Evolutionary conservation across 2,888 invertebrate species (phyloP).

Genomic region (Rhamnusium bicolor): DNA sequence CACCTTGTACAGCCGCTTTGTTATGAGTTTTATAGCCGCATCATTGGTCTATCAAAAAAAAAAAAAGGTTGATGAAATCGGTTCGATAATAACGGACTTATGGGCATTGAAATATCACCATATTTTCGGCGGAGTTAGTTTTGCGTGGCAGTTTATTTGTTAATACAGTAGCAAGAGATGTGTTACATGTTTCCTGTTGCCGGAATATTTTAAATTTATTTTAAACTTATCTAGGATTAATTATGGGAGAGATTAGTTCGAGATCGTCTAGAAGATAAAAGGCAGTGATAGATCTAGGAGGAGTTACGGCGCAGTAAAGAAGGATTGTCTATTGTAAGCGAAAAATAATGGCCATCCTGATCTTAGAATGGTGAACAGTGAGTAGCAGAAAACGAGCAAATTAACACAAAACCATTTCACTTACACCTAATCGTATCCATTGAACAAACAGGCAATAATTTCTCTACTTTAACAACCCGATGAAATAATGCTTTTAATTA

Average conservation of each 20-base stretch:
- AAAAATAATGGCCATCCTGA: slow-evolving; percentile 32
- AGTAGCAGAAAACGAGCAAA: slow-evolving; percentile 54
- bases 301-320: background rate
- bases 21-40: too few species aligned
- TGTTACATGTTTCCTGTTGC: too few species aligned
- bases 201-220: too few species aligned
- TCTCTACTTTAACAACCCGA: slow-evolving; percentile 59
- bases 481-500: slow-evolving; percentile 68
- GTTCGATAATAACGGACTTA: too few species aligned
- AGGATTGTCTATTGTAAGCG: slow-evolving; percentile 33
- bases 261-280: background rate
- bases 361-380: slow-evolving; percentile 19
- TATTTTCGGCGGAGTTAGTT: too few species aligned
- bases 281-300: background rate
- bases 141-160: too few species aligned
- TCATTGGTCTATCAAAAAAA: too few species aligned
- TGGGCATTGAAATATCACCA: too few species aligned
- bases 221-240: background rate
- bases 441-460: slow-evolving; percentile 60
- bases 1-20: too few species aligned
- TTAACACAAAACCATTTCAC: slow-evolving; percentile 57
- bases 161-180: too few species aligned
- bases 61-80: too few species aligned
- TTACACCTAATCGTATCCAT: slow-evolving; percentile 58
- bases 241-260: background rate